Conservation (phyloP, 2,888 invertebrate species). For the Nomada goodeniana region DNA sequence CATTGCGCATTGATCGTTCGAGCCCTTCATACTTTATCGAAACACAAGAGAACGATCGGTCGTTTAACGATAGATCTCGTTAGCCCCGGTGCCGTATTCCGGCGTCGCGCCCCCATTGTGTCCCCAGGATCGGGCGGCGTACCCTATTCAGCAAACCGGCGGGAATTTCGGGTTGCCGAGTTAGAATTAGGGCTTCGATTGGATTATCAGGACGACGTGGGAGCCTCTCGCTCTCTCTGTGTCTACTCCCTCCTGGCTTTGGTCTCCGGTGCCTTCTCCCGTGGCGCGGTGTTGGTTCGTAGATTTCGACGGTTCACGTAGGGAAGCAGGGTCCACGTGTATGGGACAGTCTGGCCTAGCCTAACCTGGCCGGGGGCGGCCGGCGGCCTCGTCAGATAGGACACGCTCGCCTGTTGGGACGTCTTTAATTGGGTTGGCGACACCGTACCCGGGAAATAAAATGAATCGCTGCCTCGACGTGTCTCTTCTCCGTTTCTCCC, state of each 20-base stretch:
- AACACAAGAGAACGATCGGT: conserved; percentile 61
- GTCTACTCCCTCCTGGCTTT: conserved; percentile 59
- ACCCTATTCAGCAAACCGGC: conserved; percentile 83
- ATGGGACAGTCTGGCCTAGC: conserved; percentile 35
- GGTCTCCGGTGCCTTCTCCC: conserved; percentile 68
- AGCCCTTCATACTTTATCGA: conserved; percentile 40
- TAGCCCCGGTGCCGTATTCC: conserved; percentile 76
- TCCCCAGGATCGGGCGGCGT: conserved; percentile 74
- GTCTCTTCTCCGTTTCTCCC: conserved; percentile 47
- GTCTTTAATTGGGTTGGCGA: conserved; percentile 84
- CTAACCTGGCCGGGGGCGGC: conserved; percentile 62
- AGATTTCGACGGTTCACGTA: conserved; percentile 64
- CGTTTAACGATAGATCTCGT: conserved; percentile 78
- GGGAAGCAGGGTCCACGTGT: conserved; percentile 56
- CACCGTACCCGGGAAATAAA: conserved; percentile 79
- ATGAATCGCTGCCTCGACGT: conserved; percentile 73
- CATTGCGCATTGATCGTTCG: neutral
- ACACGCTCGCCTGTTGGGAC: conserved; percentile 79
- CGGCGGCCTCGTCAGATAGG: conserved; percentile 65
- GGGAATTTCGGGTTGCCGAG: conserved; percentile 83
- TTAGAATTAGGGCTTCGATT: conserved; percentile 84
- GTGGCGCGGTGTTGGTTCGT: conserved; percentile 70
- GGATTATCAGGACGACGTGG: conserved; percentile 81
- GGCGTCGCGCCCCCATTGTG: conserved; percentile 78
- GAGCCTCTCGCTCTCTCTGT: conserved; percentile 48